Conservation (phyloP, 2,797 vertebrate genomes). For the Lepilemur ruficaudatus region DNA sequence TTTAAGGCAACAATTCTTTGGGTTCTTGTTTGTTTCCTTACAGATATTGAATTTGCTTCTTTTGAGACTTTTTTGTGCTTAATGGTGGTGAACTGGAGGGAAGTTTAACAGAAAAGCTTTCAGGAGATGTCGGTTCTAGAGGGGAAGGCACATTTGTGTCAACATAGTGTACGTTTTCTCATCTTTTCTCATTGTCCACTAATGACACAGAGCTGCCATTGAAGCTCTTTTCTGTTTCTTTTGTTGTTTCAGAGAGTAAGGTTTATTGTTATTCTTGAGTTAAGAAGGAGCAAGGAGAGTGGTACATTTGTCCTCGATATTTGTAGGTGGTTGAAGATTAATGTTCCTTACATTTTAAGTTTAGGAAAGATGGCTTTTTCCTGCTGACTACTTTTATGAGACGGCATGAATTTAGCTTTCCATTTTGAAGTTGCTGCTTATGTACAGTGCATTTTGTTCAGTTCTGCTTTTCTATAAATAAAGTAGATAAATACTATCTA, state of each 20-base stretch:
- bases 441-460: constrained; percentile 71
- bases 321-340: constrained; percentile 88
- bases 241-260: constrained; percentile 88
- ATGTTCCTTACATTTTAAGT: constrained; percentile 85
- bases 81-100: constrained; percentile 89
- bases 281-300: constrained; percentile 91
- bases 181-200: constrained; percentile 92
- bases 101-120: constrained; percentile 93
- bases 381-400: constrained; percentile 78
- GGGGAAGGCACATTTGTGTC: constrained; percentile 91
- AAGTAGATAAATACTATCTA: constrained; percentile 77
- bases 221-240: constrained; percentile 88
- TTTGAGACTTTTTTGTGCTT: constrained; percentile 87
- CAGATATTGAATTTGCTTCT: constrained; percentile 89
- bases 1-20: constrained; percentile 87
- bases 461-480: constrained; percentile 74
- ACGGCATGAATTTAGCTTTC: constrained; percentile 84
- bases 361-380: constrained; percentile 80
- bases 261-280: constrained; percentile 91
- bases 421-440: constrained; percentile 82
- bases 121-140: constrained; percentile 89
- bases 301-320: constrained; percentile 88
- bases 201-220: constrained; percentile 90
- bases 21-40: constrained; percentile 86
- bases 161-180: constrained; percentile 89